Conservation (phyloP, 2,888 invertebrate genomes). For the Anodontia alba region DNA sequence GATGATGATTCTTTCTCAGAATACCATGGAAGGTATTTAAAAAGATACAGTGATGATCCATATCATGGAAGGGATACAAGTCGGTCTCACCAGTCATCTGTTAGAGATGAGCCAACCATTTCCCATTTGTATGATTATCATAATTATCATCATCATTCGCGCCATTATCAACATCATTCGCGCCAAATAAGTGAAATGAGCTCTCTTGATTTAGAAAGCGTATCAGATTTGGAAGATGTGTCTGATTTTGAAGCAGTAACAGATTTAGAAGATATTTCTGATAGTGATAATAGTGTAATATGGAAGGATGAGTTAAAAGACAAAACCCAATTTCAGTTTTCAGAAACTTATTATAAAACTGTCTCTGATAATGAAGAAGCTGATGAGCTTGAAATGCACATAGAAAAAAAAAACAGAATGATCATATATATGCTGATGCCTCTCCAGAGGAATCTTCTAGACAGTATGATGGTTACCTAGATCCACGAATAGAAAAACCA, state of each 20-base stretch:
- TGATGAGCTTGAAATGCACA: background rate
- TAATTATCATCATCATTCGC: background rate
- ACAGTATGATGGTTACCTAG: background rate
- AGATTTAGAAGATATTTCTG: background rate
- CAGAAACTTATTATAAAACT: background rate
- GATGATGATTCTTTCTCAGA: background rate
- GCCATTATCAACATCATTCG: background rate
- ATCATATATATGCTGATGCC: too few species aligned
- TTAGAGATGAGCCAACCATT: background rate
- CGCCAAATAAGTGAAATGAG: too few species aligned
- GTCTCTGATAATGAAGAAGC: conserved; percentile 4
- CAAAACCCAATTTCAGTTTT: background rate
- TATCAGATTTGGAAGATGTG: background rate
- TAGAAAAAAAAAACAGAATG: too few species aligned
- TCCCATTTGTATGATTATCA: background rate
- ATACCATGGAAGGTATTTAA: background rate
- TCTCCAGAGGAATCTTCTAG: background rate
- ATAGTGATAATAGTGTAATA: background rate
- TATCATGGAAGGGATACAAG: background rate
- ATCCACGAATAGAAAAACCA: background rate
- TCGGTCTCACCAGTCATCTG: background rate
- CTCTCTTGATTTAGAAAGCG: background rate
- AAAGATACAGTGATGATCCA: background rate
- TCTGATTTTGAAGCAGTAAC: background rate
- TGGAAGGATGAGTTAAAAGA: background rate